Percentiles rank a stretch among this genome's conserved stretches.
Evolutionary conservation across 2,113 vertebrate genomes (phyloP).

Genomic region (Tyto alba): DNA sequence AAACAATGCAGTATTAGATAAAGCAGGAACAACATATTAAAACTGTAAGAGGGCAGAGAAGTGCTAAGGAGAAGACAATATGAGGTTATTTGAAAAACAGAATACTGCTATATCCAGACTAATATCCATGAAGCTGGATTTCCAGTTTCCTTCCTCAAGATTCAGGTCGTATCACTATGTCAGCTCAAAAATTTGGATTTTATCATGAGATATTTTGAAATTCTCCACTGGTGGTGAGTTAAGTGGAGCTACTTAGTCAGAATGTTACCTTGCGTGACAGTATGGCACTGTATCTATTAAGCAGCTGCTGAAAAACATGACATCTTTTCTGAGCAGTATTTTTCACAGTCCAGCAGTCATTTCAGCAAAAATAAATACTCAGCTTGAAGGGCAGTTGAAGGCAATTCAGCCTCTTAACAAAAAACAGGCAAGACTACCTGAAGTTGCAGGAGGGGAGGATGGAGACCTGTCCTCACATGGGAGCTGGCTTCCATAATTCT

Average conservation of each 20-base stretch:
- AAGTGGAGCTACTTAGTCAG: neutral
- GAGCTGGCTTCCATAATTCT: constrained; percentile 82
- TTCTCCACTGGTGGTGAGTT: neutral
- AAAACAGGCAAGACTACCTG: constrained; percentile 72
- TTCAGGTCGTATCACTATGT: neutral
- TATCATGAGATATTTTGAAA: neutral
- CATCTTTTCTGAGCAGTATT: neutral
- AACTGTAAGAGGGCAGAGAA: neutral
- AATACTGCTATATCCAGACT: neutral
- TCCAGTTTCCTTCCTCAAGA: neutral
- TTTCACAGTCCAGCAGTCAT: neutral
- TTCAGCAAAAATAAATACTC: neutral
- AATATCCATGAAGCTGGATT: neutral
- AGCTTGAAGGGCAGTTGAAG: neutral
- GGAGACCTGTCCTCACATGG: constrained; percentile 73
- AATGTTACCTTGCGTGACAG: neutral
- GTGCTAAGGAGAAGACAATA: neutral
- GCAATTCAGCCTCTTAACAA: neutral
- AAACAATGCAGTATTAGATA: neutral
- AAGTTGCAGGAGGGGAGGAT: constrained; percentile 73
- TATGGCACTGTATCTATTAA: neutral
- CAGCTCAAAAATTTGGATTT: neutral
- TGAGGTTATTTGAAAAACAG: neutral
- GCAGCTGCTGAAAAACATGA: neutral
- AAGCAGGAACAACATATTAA: neutral